These are phyloP conservation scores for Ornithoptera priamus DNA, from an alignment of 2,888 invertebrate genomes.

Conservation along the genomic window DNA sequence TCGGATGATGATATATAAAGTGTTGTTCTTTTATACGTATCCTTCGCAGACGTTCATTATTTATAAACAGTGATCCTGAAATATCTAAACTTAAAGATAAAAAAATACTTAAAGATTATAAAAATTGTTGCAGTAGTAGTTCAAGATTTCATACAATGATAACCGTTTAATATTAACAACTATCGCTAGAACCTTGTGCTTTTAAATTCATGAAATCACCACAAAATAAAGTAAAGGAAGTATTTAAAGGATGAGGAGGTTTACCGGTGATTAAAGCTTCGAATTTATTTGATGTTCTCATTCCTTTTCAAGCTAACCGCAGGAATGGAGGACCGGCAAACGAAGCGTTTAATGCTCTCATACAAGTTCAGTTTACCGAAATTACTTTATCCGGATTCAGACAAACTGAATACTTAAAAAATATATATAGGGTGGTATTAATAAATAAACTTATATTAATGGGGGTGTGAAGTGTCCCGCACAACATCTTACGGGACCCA, in stretches of 20 bases:
- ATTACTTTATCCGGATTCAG: neutral
- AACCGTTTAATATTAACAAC: neutral
- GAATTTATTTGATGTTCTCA: slow-evolving; percentile 27
- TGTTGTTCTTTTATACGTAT: too few relatives aligned
- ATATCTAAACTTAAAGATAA: too few relatives aligned
- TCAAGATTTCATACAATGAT: neutral
- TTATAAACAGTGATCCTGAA: too few relatives aligned
- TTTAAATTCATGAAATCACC: neutral
- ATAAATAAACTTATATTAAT: neutral
- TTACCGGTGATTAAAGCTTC: slow-evolving; percentile 24
- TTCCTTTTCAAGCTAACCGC: slow-evolving; percentile 19
- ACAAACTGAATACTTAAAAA: neutral
- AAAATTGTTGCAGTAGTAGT: too few relatives aligned
- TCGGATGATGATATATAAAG: too few relatives aligned
- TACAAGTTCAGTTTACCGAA: neutral
- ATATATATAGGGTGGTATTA: neutral
- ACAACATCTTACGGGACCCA: too few relatives aligned
- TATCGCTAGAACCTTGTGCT: neutral
- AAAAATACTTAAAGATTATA: too few relatives aligned
- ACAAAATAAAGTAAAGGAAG: slow-evolving; percentile 14
- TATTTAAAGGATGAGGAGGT: slow-evolving; percentile 17
- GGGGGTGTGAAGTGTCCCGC: too few relatives aligned
- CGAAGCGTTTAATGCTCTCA: slow-evolving; percentile 12
- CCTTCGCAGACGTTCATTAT: too few relatives aligned
- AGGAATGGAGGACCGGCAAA: slow-evolving; percentile 19